phyloP scores from a whole-genome alignment of 2,888 invertebrate genomes.

The Aproaerema taeniolella region DNA sequence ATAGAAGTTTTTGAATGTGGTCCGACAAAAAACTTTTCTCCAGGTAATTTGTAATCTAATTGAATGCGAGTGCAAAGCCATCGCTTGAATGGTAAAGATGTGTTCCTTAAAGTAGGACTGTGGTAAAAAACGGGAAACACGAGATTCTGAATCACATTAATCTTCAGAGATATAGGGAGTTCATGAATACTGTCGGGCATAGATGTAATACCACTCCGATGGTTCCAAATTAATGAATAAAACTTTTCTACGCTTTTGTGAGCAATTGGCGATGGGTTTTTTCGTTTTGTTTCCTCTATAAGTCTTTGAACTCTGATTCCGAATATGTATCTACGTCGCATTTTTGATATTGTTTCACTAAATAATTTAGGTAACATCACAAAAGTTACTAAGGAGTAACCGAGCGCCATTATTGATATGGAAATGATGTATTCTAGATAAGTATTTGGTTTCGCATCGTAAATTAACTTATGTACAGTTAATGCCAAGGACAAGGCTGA shows the following conservation, averaged over 20 bases:
- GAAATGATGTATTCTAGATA: background rate
- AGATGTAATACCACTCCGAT: background rate
- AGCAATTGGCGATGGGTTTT: background rate
- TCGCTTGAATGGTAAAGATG: background rate
- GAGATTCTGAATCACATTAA: constrained; percentile 3
- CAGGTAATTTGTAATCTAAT: constrained; percentile 1
- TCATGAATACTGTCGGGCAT: background rate
- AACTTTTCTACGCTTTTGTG: background rate
- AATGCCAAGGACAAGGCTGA: background rate
- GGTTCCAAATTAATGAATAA: constrained; percentile 3
- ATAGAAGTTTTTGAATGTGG: background rate
- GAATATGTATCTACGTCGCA: background rate
- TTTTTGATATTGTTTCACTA: background rate
- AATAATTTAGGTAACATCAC: constrained; percentile 1
- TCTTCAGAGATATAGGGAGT: constrained; percentile 1
- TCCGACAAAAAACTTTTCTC: background rate
- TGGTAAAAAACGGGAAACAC: constrained; percentile 6
- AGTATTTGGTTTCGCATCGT: background rate
- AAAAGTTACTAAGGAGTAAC: background rate
- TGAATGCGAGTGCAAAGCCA: background rate
- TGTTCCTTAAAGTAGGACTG: constrained; percentile 6
- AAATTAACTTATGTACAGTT: background rate
- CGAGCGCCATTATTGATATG: background rate
- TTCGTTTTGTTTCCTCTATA: background rate
- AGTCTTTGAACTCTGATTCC: background rate